Evolutionary conservation across 2,113 vertebrate species (phyloP).

Genomic region (Sylvicapra grimmia): DNA sequence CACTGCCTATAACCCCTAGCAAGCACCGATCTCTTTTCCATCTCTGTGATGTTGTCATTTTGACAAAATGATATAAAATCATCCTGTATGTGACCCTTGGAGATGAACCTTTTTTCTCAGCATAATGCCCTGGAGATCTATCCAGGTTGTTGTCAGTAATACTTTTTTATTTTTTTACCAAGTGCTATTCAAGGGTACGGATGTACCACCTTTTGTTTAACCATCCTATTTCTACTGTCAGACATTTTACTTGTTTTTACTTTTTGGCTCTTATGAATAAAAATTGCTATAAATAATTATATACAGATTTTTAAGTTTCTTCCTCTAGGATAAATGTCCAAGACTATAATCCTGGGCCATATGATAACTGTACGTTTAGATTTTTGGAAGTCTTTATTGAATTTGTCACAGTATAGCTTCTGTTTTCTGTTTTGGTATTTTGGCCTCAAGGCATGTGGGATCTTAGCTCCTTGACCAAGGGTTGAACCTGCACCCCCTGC

Average conservation of each 20-base stretch:
- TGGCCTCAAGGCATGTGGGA: background rate
- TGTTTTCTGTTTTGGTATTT: background rate
- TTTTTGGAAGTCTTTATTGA: background rate
- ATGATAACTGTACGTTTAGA: background rate
- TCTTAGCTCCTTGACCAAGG: background rate
- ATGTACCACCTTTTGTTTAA: background rate
- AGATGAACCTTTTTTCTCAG: background rate
- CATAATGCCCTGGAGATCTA: background rate
- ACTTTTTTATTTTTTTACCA: background rate
- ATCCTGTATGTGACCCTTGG: background rate
- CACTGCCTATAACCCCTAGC: background rate
- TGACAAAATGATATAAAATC: background rate
- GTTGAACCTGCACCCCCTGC: background rate
- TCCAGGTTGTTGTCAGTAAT: background rate
- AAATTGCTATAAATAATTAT: background rate
- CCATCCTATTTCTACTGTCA: background rate
- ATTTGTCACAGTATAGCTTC: background rate
- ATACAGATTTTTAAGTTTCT: background rate
- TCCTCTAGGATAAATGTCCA: background rate
- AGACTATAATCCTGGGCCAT: background rate
- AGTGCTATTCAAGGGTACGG: background rate
- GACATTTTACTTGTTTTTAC: background rate
- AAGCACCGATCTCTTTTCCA: background rate
- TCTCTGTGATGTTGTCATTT: background rate
- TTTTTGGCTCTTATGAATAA: background rate